Base-by-base conservation (phyloP, 2,888 invertebrate genomes). In the Acheta domesticus region DNA sequence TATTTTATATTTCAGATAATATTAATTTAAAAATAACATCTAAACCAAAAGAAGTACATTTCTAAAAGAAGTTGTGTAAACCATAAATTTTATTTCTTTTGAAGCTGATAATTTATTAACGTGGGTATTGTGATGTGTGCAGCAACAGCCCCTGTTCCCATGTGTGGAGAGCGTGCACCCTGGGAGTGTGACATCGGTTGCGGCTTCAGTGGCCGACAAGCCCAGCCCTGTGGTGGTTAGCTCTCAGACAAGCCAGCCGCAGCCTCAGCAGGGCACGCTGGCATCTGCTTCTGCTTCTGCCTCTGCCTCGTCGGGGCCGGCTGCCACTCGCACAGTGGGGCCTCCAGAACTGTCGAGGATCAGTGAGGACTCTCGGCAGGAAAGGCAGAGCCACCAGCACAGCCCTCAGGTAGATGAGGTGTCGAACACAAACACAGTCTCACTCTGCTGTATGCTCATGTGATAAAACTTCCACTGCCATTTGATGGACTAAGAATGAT, bases 321-420 rank as follows among this genome's bases (percentile, higher is more conserved):
- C 75, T 23, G 75, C 79, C 36, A 49, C 73, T 62, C 76, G 75
- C 20, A 75, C 74, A 62, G 77, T 75, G 16, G 77, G 48, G 12
- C 83, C 82, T 16, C 82, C 85, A 23, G 86, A 85, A 75, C 83
- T 87, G 12, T 86, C 87, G 36, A 85, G 86, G 81, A 90, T 90
- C 84, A 90, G 89, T 84, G 90, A 90, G 83, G 89, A 90, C 83
- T 90, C 89, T 1, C 86, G 88, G 80, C 85, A 83, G 76, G 82
- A 82, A 76, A 82, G 82, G 49, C 82, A 82, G 78, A 81, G 82
- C 74, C 81, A 84, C 36, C 80, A 81, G 77, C 82, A 82, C 14
- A 82, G 82, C 49, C 82, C 82, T 73, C 82, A 82, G 82, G 83
- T 80, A 80, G n/a, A 79, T 77, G 62, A 62, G 62, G 62, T 62